These are phyloP conservation scores for Nannospalax galili DNA, from an alignment of 2,113 vertebrate species.

Conservation along the genomic window DNA sequence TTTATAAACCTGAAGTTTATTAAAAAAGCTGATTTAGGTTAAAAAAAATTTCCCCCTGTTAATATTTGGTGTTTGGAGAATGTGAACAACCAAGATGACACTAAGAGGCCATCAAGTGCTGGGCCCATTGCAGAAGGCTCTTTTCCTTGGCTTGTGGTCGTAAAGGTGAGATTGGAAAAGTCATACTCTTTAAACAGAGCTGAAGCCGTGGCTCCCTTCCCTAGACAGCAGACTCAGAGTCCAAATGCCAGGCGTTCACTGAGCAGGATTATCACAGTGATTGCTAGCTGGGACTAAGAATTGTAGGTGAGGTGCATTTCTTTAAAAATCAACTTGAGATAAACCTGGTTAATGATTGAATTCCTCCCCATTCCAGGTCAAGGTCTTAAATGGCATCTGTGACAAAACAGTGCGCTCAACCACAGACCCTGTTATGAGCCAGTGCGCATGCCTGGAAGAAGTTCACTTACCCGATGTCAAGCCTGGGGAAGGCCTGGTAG, in stretches of 20 bases:
- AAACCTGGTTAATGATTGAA: slow-evolving; percentile 48
- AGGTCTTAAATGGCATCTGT: slow-evolving; percentile 93
- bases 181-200: not conserved
- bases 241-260: rapidly evolving
- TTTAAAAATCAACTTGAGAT: not conserved
- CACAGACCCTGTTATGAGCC: slow-evolving; percentile 90
- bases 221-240: rapidly evolving
- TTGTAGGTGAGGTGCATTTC: not conserved
- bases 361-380: slow-evolving; percentile 87
- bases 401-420: slow-evolving; percentile 91
- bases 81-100: not conserved
- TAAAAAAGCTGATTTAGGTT: no score
- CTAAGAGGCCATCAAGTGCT: not conserved
- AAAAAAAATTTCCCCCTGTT: not conserved
- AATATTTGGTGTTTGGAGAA: not conserved
- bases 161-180: not conserved
- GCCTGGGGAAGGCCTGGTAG: slow-evolving; percentile 96
- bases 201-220: not conserved
- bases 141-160: not conserved
- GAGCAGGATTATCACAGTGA: not conserved
- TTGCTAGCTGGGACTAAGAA: not conserved
- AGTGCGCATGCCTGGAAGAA: slow-evolving; percentile 92
- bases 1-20: not conserved
- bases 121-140: not conserved
- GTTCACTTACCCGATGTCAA: slow-evolving; percentile 92